phyloP scores from a whole-genome alignment of 2,888 invertebrate genomes.

The Caenorhabditis plicata region DNA sequence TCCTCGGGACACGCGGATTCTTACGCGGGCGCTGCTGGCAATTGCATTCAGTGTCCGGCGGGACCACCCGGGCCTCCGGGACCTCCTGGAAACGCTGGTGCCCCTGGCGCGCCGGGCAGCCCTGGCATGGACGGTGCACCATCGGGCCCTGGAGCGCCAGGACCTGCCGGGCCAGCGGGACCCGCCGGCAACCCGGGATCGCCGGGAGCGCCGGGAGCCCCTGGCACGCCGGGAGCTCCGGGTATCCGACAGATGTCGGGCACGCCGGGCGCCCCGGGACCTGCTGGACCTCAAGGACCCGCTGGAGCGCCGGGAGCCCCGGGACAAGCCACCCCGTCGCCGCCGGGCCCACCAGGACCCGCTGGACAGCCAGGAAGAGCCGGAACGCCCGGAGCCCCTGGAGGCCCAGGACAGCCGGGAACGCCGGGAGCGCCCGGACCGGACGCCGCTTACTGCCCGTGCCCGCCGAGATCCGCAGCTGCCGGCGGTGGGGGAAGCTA shows the following conservation, averaged over 20 bases:
- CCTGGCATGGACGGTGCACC: slow-evolving; percentile 2
- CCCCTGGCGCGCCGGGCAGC: slow-evolving; percentile 1
- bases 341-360: slow-evolving; percentile 1
- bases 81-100: slow-evolving; percentile 6
- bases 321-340: background rate
- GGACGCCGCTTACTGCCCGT: slow-evolving; percentile 18
- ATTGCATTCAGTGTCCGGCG: slow-evolving; percentile 9
- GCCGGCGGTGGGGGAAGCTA: too few species aligned
- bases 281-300: slow-evolving; percentile 1
- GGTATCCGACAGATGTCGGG: slow-evolving; percentile 18
- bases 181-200: background rate
- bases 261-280: slow-evolving; percentile 17
- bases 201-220: slow-evolving; percentile 4
- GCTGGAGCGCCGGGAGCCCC: background rate
- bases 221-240: slow-evolving; percentile 20
- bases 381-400: slow-evolving; percentile 5
- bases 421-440: slow-evolving; percentile 1
- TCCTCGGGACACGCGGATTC: slow-evolving; percentile 2
- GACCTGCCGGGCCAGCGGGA: slow-evolving; percentile 6
- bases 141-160: background rate
- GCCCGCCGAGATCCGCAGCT: slow-evolving; percentile 12
- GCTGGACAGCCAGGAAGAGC: background rate
- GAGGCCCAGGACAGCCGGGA: slow-evolving; percentile 5
- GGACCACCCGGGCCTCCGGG: slow-evolving; percentile 7
- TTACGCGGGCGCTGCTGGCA: slow-evolving; percentile 6